phyloP scores from a whole-genome alignment of 2,113 vertebrate genomes.

The Nansenia antarctica region DNA sequence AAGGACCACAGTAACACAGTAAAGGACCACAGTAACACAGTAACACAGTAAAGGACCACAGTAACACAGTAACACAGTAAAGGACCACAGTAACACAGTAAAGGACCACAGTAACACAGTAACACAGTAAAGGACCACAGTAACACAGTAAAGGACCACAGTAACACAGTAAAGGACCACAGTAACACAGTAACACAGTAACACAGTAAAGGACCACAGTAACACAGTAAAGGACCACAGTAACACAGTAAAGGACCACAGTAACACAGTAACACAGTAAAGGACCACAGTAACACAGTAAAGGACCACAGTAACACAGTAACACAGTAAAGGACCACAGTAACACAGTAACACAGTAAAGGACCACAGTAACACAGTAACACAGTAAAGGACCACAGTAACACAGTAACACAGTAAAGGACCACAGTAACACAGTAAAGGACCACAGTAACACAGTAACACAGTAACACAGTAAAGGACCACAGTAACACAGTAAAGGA shows the following conservation, averaged over 20 bases:
- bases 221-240: conserved; percentile 24
- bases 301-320: conserved; percentile 23
- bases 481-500: conserved; percentile 26
- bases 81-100: conserved; percentile 25
- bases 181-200: too few relatives aligned
- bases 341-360: too few relatives aligned
- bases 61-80: too few relatives aligned
- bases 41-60: conserved; percentile 23
- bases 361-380: conserved; percentile 24
- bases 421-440: conserved; percentile 27
- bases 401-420: too few relatives aligned
- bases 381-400: conserved; percentile 25
- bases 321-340: conserved; percentile 23
- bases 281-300: conserved; percentile 25
- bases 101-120: conserved; percentile 23
- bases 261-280: too few relatives aligned
- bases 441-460: conserved; percentile 26
- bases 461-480: conserved; percentile 18
- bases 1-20: conserved; percentile 27
- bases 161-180: conserved; percentile 24
- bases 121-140: conserved; percentile 23
- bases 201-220: conserved; percentile 24
- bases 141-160: conserved; percentile 26
- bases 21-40: conserved; percentile 21
- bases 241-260: conserved; percentile 26